Conservation (phyloP, 2,113 vertebrate species). For the Eclectus roratus region DNA sequence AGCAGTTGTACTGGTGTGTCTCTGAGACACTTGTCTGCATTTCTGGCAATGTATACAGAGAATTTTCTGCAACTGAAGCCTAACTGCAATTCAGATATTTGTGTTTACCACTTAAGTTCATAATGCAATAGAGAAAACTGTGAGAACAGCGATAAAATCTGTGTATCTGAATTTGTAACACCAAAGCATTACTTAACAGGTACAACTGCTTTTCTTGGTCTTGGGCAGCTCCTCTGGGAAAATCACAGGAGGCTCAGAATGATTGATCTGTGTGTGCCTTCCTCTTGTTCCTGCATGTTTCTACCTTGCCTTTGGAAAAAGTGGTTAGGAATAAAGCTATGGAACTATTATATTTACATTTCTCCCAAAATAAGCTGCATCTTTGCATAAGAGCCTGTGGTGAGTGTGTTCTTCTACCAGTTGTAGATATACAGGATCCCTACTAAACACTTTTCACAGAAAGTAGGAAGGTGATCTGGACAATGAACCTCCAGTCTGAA, state of each 20-base stretch:
- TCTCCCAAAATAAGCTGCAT: neutral
- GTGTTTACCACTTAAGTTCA: neutral
- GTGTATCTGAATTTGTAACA: neutral
- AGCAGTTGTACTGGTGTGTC: fast-evolving
- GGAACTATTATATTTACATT: neutral
- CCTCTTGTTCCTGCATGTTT: neutral
- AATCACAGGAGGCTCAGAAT: neutral
- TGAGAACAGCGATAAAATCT: neutral
- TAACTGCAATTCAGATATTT: neutral
- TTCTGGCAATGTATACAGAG: neutral
- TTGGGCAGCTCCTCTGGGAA: neutral
- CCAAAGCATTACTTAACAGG: neutral
- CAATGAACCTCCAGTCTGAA: neutral
- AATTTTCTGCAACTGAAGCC: neutral
- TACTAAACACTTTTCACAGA: neutral
- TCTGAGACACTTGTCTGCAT: neutral
- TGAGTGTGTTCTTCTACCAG: neutral
- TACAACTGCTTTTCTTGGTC: neutral
- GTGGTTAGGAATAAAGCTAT: neutral
- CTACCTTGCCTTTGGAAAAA: neutral
- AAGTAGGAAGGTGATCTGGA: neutral
- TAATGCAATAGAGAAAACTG: neutral
- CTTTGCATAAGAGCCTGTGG: neutral
- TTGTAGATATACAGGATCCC: neutral
- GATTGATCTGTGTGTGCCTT: neutral